phyloP scores from a whole-genome alignment of 2,113 vertebrate genomes.

The Tamias sibiricus region DNA sequence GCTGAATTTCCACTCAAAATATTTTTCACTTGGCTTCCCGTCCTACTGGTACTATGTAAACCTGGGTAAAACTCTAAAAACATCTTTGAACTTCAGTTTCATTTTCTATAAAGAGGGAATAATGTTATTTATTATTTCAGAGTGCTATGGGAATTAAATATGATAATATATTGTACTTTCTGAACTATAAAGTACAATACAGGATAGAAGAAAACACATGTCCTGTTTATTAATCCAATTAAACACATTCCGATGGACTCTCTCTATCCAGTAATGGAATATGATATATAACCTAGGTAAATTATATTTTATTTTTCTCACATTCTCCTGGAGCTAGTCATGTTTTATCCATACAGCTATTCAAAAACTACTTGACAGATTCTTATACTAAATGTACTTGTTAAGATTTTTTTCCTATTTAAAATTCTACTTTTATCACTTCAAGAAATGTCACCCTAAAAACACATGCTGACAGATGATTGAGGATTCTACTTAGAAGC shows the following conservation, averaged over 20 bases:
- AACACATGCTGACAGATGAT: conserved; percentile 81
- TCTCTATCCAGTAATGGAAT: not conserved
- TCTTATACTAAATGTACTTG: conserved; percentile 73
- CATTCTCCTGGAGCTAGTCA: not conserved
- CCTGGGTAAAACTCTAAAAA: not conserved
- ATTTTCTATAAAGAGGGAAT: not conserved
- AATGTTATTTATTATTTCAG: not conserved
- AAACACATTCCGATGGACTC: not conserved
- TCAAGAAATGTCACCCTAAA: conserved; percentile 73
- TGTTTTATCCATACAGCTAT: not conserved
- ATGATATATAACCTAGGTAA: not conserved
- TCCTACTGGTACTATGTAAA: not conserved
- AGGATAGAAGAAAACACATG: not conserved
- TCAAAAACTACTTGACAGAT: conserved; percentile 49
- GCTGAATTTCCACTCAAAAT: not conserved
- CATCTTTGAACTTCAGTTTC: not conserved
- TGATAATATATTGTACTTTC: not conserved
- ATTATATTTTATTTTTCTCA: conserved; percentile 35
- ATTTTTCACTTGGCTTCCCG: not conserved
- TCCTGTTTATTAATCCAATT: not conserved
- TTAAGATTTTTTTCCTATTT: conserved; percentile 73
- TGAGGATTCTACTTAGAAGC: conserved; percentile 74
- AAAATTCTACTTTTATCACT: conserved; percentile 75
- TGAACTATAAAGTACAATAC: not conserved
- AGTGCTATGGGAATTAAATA: not conserved